Evolutionary conservation across 2,888 invertebrate species (phyloP).

Genomic region (Hetaerina titia): DNA sequence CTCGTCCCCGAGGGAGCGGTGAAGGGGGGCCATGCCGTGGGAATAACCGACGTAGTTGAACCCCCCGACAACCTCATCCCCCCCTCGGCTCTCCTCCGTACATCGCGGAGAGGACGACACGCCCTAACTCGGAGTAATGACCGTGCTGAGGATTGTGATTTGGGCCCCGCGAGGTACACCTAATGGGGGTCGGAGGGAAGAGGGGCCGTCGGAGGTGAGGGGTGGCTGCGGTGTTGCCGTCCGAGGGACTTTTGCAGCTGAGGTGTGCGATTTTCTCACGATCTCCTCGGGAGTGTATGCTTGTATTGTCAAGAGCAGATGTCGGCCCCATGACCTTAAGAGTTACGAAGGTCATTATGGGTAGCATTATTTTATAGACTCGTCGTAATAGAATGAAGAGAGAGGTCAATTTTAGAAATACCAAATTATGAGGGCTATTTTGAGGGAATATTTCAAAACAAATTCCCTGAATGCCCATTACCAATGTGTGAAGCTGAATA

Average conservation of each 20-base stretch:
- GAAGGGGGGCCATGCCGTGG: background rate
- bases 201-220: background rate
- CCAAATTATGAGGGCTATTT: too few species aligned
- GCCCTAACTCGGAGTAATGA: constrained; percentile 43
- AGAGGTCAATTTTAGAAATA: background rate
- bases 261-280: background rate
- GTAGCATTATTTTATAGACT: background rate
- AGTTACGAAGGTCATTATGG: background rate
- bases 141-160: constrained; percentile 44
- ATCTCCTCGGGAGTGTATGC: background rate
- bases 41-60: background rate
- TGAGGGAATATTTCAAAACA: too few species aligned
- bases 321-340: background rate
- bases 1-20: background rate
- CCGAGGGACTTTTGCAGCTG: background rate
- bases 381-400: background rate
- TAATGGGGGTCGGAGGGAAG: background rate
- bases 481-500: too few species aligned
- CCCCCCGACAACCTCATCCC: background rate
- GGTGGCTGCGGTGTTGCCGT: background rate
- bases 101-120: background rate
- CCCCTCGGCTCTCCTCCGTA: background rate
- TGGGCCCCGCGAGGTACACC: background rate
- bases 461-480: too few species aligned
- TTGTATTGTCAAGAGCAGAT: background rate